Evolutionary conservation across 64 coral and sea anemone genomes (phyloP).

Genomic region (Stylophora pistillata): DNA sequence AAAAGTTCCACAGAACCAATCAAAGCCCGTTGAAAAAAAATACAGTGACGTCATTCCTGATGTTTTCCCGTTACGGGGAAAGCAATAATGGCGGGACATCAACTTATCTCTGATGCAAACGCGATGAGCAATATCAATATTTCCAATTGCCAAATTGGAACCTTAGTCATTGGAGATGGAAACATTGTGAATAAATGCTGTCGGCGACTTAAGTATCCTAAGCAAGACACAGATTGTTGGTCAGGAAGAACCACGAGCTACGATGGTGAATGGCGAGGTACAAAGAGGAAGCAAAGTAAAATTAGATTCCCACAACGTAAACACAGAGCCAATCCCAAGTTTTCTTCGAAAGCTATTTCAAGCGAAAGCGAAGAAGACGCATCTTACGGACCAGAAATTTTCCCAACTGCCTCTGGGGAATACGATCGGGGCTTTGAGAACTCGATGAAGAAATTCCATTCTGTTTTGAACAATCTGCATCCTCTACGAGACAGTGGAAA

Average conservation of each 20-base stretch:
- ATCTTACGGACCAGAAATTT: background rate
- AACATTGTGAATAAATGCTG: background rate
- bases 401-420: background rate
- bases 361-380: background rate
- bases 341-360: background rate
- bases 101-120: too few species aligned
- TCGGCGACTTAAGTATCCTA: background rate
- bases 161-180: background rate
- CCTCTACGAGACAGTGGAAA: conserved; percentile 9
- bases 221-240: background rate
- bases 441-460: background rate
- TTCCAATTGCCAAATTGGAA: background rate
- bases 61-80: too few species aligned
- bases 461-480: background rate
- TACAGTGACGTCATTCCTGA: too few species aligned
- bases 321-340: background rate
- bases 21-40: background rate
- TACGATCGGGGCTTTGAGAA: background rate
- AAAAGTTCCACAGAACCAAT: background rate
- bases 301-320: background rate
- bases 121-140: background rate
- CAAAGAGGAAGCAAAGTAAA: background rate
- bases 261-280: background rate
- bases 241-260: background rate
- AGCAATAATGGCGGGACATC: background rate